A percentile compares a stretch with the other conserved stretches of the same genome.
These are phyloP conservation scores for Chymomyza fuscimana DNA, from an alignment of 2,888 invertebrate genomes.

Conservation along the genomic window DNA sequence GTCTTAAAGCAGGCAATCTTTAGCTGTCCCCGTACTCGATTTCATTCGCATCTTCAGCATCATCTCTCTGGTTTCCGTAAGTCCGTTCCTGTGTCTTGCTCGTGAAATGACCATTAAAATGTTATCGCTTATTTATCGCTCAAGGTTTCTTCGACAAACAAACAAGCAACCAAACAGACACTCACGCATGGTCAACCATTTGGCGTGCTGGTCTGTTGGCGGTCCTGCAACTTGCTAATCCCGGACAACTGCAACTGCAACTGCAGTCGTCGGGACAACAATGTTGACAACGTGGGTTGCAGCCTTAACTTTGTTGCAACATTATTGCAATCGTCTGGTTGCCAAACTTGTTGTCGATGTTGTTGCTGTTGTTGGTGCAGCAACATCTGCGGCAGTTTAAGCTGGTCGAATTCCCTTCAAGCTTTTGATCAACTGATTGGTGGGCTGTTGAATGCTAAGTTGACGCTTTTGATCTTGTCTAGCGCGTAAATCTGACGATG, in stretches of 20 bases:
- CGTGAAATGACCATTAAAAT: constrained; percentile 57
- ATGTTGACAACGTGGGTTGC: constrained; percentile 49
- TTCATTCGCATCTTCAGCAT: not conserved
- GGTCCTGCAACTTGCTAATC: constrained; percentile 42
- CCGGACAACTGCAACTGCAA: constrained; percentile 40
- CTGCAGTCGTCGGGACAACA: constrained; percentile 37
- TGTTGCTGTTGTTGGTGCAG: not conserved
- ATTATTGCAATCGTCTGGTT: constrained; percentile 39
- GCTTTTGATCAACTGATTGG: constrained; percentile 52
- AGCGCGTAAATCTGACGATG: constrained; percentile 69
- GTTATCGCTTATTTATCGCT: constrained; percentile 68
- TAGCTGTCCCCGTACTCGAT: not conserved
- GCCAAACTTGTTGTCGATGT: constrained; percentile 15
- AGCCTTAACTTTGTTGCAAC: constrained; percentile 16
- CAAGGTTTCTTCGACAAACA: constrained; percentile 21
- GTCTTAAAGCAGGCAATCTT: constrained; percentile 14
- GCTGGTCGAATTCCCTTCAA: not conserved
- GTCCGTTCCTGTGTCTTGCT: constrained; percentile 1
- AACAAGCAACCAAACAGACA: constrained; percentile 5
- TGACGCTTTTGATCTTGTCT: constrained; percentile 69
- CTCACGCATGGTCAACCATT: not conserved
- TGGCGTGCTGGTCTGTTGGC: constrained; percentile 36
- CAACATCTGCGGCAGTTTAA: not conserved
- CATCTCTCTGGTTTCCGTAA: not conserved
- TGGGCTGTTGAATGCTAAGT: constrained; percentile 68